A percentile compares a stretch with the other conserved stretches of the same genome.
phyloP scores from a whole-genome alignment of 2,888 invertebrate species.

The Odiellus spinosus region DNA sequence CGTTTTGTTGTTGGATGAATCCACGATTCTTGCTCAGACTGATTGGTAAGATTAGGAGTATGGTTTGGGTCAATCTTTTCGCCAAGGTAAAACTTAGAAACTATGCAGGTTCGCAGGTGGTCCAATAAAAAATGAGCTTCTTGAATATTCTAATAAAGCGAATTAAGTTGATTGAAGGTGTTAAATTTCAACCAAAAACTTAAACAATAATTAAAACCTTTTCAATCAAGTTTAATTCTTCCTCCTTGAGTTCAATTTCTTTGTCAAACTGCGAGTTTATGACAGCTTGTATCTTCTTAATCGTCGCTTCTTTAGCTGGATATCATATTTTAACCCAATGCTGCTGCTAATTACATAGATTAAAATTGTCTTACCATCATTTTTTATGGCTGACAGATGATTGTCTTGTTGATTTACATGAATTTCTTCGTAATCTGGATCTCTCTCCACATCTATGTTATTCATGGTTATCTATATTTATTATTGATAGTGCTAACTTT shows the following conservation, averaged over 20 bases:
- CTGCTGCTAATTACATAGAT: not conserved
- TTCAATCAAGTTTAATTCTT: constrained; percentile 53
- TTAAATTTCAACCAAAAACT: too few relatives aligned
- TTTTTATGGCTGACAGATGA: constrained; percentile 18
- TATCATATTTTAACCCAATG: constrained; percentile 7
- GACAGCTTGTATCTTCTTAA: constrained; percentile 36
- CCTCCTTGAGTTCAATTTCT: constrained; percentile 50
- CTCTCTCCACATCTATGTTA: constrained; percentile 10
- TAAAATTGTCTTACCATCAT: constrained; percentile 18
- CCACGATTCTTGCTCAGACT: constrained; percentile 23
- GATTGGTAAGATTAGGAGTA: not conserved
- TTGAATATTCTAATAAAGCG: constrained; percentile 3
- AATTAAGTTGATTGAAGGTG: constrained; percentile 34
- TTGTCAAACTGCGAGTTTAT: constrained; percentile 52
- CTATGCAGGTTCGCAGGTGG: constrained; percentile 10
- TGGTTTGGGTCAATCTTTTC: not conserved
- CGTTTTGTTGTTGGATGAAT: constrained; percentile 63
- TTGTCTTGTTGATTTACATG: constrained; percentile 17
- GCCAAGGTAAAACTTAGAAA: constrained; percentile 12
- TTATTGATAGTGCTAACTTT: too few relatives aligned
- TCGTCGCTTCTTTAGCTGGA: constrained; percentile 27
- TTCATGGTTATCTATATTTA: too few relatives aligned
- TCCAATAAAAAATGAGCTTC: constrained; percentile 7
- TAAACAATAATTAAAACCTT: constrained; percentile 46
- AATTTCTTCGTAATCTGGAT: constrained; percentile 22